Evolutionary conservation across 1,140 invertebrate species (phyloP).

Genomic region (Centruroides sculpturatus): DNA sequence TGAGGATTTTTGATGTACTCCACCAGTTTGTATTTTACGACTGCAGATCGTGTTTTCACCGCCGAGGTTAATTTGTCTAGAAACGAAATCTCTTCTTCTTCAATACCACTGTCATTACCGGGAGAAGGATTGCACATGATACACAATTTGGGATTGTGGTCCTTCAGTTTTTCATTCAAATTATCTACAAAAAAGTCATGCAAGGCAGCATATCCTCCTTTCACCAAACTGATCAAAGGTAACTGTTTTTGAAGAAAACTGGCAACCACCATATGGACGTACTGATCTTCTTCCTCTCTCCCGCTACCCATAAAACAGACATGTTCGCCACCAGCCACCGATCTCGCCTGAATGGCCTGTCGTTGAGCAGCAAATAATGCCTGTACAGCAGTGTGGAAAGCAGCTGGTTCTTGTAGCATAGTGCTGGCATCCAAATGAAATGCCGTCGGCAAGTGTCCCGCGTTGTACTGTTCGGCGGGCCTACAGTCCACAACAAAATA

Average conservation of each 20-base stretch:
- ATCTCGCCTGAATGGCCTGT: slow-evolving; percentile 73
- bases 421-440: slow-evolving; percentile 95
- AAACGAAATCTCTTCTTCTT: slow-evolving; percentile 16
- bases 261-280: slow-evolving; percentile 95
- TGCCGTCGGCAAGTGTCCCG: slow-evolving; percentile 87
- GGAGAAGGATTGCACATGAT: slow-evolving; percentile 48
- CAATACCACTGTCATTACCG: slow-evolving; percentile 5
- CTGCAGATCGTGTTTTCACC: slow-evolving; percentile 76
- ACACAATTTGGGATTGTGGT: slow-evolving; percentile 62
- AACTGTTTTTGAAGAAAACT: slow-evolving; percentile 91
- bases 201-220: slow-evolving; percentile 80
- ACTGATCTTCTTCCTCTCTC: slow-evolving; percentile 85
- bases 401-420: slow-evolving; percentile 89
- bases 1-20: slow-evolving; percentile 85
- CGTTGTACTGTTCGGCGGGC: slow-evolving; percentile 91
- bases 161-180: slow-evolving; percentile 57
- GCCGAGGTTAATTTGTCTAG: slow-evolving; percentile 28
- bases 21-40: slow-evolving; percentile 81
- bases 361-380: slow-evolving; percentile 77
- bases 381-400: slow-evolving; percentile 88
- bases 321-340: slow-evolving; percentile 84
- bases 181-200: slow-evolving; percentile 70
- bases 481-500: slow-evolving; percentile 97
- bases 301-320: slow-evolving; percentile 95
- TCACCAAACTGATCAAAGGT: slow-evolving; percentile 78